Evolutionary conservation across 2,888 invertebrate genomes (phyloP).

Genomic region (Trimorus sp.): DNA sequence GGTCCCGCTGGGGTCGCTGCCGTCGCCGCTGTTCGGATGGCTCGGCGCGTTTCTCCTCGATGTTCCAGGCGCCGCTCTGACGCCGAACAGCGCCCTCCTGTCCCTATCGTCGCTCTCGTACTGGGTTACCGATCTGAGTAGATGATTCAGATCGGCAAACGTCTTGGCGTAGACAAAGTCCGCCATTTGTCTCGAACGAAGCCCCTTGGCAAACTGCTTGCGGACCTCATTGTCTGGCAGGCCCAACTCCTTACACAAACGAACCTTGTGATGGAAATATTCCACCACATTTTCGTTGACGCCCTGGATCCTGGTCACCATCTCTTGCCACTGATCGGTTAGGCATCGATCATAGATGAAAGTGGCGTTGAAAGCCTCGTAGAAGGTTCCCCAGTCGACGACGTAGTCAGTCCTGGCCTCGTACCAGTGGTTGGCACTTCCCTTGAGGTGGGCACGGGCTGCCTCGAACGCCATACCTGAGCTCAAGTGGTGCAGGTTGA

Average conservation of each 20-base stretch:
- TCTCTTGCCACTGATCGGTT: slow-evolving; percentile 18
- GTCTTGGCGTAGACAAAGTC: slow-evolving; percentile 18
- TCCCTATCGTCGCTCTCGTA: slow-evolving; percentile 18
- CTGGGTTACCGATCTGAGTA: slow-evolving; percentile 1
- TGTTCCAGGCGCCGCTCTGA: too few relatives aligned
- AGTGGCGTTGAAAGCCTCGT: not conserved
- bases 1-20: too few relatives aligned
- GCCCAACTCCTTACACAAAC: slow-evolving; percentile 10
- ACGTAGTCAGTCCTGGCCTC: slow-evolving; percentile 13
- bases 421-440: slow-evolving; percentile 31
- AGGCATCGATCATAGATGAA: slow-evolving; percentile 2
- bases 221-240: slow-evolving; percentile 26
- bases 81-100: not conserved
- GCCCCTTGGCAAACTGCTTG: slow-evolving; percentile 5
- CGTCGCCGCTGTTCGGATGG: too few relatives aligned
- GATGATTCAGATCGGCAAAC: slow-evolving; percentile 17
- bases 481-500: slow-evolving; percentile 35
- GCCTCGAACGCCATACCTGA: slow-evolving; percentile 39
- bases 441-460: slow-evolving; percentile 26
- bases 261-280: slow-evolving; percentile 42
- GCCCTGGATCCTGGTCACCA: slow-evolving; percentile 3
- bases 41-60: too few relatives aligned
- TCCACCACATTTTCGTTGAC: not conserved
- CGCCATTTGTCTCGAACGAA: slow-evolving; percentile 24
- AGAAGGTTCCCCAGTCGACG: slow-evolving; percentile 20